These are phyloP conservation scores for Oxyura jamaicensis DNA, from an alignment of 2,113 vertebrate species.

Conservation along the genomic window DNA sequence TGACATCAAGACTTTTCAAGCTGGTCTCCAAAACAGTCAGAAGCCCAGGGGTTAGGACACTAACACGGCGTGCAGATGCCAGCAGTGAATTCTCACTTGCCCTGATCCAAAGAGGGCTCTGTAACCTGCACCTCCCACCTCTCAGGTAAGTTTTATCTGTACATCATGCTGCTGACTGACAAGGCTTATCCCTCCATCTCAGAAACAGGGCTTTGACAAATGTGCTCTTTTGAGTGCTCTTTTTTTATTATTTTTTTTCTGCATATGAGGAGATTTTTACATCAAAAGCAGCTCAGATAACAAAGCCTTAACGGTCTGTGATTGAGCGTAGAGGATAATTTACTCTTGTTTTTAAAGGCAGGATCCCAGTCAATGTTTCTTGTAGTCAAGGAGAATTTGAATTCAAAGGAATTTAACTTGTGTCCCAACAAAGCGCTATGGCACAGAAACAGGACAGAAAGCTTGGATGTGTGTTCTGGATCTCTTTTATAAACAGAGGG, in stretches of 20 bases:
- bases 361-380: constrained; percentile 3
- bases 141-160: not conserved
- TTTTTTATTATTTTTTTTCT: not conserved
- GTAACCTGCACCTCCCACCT: not conserved
- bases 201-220: not conserved
- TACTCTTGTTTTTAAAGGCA: constrained; percentile 12
- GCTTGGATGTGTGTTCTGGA: not conserved
- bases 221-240: not conserved
- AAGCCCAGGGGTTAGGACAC: not conserved
- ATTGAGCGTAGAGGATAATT: not conserved
- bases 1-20: not conserved
- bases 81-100: not conserved
- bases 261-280: fast-evolving
- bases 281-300: not conserved
- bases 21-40: not conserved
- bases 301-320: not conserved
- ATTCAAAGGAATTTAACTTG: constrained; percentile 3
- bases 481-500: not conserved
- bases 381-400: constrained; percentile 23
- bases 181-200: not conserved
- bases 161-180: not conserved
- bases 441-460: not conserved
- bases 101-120: not conserved
- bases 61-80: not conserved
- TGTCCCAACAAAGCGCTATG: not conserved